Percentiles rank a stretch among this genome's conserved stretches.
phyloP scores from a whole-genome alignment of 2,888 invertebrate species.

The Tyria jacobaeae region DNA sequence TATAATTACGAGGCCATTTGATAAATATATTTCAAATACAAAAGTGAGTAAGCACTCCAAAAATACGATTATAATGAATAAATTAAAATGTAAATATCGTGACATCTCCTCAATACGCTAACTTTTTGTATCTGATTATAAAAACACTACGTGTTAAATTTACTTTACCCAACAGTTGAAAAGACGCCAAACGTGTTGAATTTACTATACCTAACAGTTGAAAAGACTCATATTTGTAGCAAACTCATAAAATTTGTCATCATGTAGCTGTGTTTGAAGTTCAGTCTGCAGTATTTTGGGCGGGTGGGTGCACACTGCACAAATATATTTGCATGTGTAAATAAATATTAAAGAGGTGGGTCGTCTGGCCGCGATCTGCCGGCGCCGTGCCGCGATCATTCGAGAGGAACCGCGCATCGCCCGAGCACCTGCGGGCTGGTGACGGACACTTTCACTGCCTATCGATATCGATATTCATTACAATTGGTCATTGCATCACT shows the following conservation, averaged over 20 bases:
- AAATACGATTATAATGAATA: no score
- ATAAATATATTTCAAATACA: no score
- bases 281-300: constrained; percentile 30
- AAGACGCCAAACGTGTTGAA: not conserved
- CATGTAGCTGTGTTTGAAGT: constrained; percentile 16
- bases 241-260: constrained; percentile 31
- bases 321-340: constrained; percentile 78
- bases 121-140: not conserved
- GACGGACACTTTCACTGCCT: constrained; percentile 33
- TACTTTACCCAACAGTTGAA: constrained; percentile 1
- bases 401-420: constrained; percentile 60
- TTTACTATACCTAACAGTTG: not conserved
- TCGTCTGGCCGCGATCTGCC: constrained; percentile 56
- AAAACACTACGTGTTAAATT: constrained; percentile 16
- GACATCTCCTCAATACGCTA: no score
- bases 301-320: constrained; percentile 49
- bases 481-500: not conserved
- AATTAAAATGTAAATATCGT: not conserved
- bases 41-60: no score
- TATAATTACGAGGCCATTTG: no score
- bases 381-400: constrained; percentile 47
- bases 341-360: constrained; percentile 71
- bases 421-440: constrained; percentile 67
- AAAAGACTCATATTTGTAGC: constrained; percentile 17
- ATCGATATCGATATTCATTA: constrained; percentile 56